Conservation (phyloP, 2,797 vertebrate species). For the Sebastes hubbsi region DNA sequence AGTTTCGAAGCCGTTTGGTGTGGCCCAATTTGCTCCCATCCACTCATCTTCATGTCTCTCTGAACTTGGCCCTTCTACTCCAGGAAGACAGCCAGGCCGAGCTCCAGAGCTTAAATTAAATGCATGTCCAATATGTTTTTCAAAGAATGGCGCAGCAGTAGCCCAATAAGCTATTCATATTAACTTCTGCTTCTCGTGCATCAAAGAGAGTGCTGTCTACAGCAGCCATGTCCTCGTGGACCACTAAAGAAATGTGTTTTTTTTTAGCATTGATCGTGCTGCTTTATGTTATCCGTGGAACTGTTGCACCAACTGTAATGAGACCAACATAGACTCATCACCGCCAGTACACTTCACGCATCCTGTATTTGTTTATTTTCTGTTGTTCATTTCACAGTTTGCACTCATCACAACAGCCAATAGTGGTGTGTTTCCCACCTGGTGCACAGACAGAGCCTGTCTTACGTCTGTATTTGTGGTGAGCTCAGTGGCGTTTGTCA, state of each 20-base stretch:
- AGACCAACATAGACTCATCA: conserved; percentile 21
- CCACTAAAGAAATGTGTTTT: conserved; percentile 26
- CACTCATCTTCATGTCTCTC: conserved; percentile 47
- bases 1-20: conserved; percentile 38
- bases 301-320: conserved; percentile 31
- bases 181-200: conserved; percentile 65
- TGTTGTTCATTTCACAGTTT: conserved; percentile 42
- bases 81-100: conserved; percentile 35
- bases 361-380: conserved; percentile 10
- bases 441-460: conserved; percentile 7
- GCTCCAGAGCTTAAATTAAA: conserved; percentile 67
- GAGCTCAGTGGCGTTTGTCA: conserved; percentile 33
- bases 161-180: conserved; percentile 64
- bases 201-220: conserved; percentile 70
- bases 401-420: conserved; percentile 4
- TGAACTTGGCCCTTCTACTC: conserved; percentile 40
- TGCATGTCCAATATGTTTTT: conserved; percentile 69
- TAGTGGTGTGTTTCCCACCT: conserved; percentile 9
- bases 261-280: conserved; percentile 9
- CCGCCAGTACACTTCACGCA: background rate
- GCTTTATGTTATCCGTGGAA: conserved; percentile 24
- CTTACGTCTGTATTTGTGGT: conserved; percentile 17
- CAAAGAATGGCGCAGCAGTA: conserved; percentile 61
- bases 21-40: conserved; percentile 19
- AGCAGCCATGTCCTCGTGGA: conserved; percentile 51